Percentiles rank a stretch among this genome's conserved stretches.
Evolutionary conservation across 2,113 vertebrate species (phyloP).

Genomic region (Perca fluviatilis): DNA sequence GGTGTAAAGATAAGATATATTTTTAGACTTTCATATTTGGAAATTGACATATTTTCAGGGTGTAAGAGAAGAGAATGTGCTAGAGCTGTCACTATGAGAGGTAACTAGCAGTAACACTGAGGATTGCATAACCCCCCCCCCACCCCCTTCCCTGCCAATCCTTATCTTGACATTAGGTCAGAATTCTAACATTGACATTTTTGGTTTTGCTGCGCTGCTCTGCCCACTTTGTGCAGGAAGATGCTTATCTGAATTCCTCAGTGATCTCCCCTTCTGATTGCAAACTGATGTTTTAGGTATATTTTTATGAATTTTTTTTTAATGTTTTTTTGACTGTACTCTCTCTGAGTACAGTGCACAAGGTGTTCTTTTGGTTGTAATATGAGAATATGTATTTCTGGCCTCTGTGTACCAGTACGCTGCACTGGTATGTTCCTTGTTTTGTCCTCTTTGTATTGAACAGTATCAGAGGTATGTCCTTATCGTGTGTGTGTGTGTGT

Average conservation of each 20-base stretch:
- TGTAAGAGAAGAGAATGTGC: slow-evolving; percentile 78
- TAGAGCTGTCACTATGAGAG: slow-evolving; percentile 20
- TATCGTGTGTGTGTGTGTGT: not conserved
- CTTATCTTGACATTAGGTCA: slow-evolving; percentile 18
- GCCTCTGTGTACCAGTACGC: slow-evolving; percentile 83
- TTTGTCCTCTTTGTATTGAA: slow-evolving; percentile 83
- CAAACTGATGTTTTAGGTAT: slow-evolving; percentile 85
- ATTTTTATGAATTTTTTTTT: slow-evolving; percentile 88
- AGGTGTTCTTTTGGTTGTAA: slow-evolving; percentile 16
- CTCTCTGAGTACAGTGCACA: slow-evolving; percentile 6
- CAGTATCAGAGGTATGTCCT: slow-evolving; percentile 65
- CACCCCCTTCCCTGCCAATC: not conserved
- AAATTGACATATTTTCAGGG: slow-evolving; percentile 82
- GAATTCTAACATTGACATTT: not conserved
- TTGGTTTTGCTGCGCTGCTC: slow-evolving; percentile 36
- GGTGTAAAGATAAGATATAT: slow-evolving; percentile 73
- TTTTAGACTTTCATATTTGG: slow-evolving; percentile 82
- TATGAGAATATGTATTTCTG: slow-evolving; percentile 60
- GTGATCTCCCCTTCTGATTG: not conserved
- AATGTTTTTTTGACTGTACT: slow-evolving; percentile 74
- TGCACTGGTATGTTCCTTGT: slow-evolving; percentile 78
- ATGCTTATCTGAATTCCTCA: not conserved
- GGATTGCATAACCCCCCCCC: not conserved
- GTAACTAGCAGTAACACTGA: slow-evolving; percentile 15
- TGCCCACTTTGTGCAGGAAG: slow-evolving; percentile 78